Percentiles rank a stretch among this genome's conserved stretches.
Conservation (phyloP, 1,140 invertebrate genomes). For the Steinernema feltiae region DNA sequence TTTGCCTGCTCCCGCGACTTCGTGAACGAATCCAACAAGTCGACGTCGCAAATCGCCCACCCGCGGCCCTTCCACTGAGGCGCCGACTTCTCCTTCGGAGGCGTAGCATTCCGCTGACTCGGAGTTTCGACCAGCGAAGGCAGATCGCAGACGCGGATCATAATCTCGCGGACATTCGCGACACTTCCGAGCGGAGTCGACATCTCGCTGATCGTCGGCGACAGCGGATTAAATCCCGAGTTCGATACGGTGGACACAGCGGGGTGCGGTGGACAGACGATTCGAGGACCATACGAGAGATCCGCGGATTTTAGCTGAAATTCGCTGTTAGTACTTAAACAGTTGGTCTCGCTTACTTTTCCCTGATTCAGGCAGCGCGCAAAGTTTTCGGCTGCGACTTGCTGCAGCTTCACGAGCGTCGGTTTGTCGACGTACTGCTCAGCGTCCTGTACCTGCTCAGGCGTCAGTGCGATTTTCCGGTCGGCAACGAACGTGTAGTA, state of each 20-base stretch:
- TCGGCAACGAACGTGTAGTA: conserved; percentile 56
- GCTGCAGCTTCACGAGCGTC: conserved; percentile 60
- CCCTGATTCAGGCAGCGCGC: conserved; percentile 44
- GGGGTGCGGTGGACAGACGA: background rate
- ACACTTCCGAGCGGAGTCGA: background rate
- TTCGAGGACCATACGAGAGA: background rate
- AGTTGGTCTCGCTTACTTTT: conserved; percentile 31
- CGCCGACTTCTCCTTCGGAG: conserved; percentile 14
- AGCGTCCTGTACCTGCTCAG: conserved; percentile 58
- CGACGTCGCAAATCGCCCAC: conserved; percentile 62
- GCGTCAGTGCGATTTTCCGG: conserved; percentile 55
- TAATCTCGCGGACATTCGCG: conserved; percentile 17
- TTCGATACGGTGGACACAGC: background rate
- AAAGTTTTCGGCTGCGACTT: conserved; percentile 61
- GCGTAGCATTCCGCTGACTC: conserved; percentile 16
- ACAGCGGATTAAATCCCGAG: background rate
- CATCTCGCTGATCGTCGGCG: background rate
- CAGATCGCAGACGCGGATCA: conserved; percentile 61
- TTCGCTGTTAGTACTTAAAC: too few species aligned
- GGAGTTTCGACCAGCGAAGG: conserved; percentile 3
- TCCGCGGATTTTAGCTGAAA: background rate
- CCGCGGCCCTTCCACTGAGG: conserved; percentile 67
- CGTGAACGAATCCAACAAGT: conserved; percentile 44
- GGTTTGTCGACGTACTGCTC: conserved; percentile 55
- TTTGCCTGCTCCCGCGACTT: background rate